Evolutionary conservation across 2,113 vertebrate genomes (phyloP).

Genomic region (Phyllostomus discolor): DNA sequence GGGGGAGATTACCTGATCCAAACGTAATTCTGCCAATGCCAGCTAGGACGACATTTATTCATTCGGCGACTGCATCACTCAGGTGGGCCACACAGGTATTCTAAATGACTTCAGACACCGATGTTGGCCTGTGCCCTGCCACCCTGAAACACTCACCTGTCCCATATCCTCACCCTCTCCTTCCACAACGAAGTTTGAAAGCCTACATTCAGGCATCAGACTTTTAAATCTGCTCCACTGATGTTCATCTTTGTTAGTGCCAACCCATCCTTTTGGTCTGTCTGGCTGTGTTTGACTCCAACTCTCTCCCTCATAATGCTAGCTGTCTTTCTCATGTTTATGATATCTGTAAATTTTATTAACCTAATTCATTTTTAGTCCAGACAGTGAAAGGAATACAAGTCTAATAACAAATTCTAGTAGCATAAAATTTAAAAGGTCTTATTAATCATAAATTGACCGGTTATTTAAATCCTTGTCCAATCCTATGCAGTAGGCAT

Average conservation of each 20-base stretch:
- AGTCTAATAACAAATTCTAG: not conserved
- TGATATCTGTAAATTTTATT: not conserved
- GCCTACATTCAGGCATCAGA: not conserved
- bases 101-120: not conserved
- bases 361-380: not conserved
- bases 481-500: not conserved
- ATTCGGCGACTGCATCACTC: not conserved
- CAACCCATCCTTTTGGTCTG: not conserved
- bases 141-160: not conserved
- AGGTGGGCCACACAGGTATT: not conserved
- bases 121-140: not conserved
- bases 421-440: not conserved
- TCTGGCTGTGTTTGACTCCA: not conserved
- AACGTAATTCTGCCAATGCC: not conserved
- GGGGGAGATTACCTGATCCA: not conserved
- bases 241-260: constrained; percentile 31
- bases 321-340: not conserved
- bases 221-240: constrained; percentile 31
- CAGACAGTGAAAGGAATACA: not conserved
- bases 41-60: not conserved
- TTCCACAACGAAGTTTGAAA: not conserved
- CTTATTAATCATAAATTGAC: not conserved
- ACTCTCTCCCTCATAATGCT: not conserved
- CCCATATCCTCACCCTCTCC: not conserved
- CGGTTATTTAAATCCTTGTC: not conserved